These are phyloP conservation scores for Melanotus villosus DNA, from an alignment of 2,888 invertebrate genomes.

Conservation along the genomic window DNA sequence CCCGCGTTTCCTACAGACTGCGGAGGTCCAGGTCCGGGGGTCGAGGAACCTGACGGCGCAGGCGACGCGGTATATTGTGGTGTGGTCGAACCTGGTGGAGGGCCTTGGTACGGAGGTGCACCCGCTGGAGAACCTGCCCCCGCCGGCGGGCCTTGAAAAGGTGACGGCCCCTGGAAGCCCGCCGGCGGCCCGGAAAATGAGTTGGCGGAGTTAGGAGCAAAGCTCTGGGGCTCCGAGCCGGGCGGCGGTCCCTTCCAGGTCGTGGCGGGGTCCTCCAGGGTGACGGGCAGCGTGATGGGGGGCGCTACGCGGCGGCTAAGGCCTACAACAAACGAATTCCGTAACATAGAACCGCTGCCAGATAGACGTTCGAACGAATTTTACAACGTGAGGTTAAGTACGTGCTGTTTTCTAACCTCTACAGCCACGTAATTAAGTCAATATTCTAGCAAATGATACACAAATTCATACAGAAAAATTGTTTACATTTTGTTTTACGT, in stretches of 20 bases:
- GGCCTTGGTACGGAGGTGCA: constrained; percentile 79
- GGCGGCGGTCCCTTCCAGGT: constrained; percentile 86
- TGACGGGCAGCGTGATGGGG: constrained; percentile 78
- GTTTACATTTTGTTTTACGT: constrained; percentile 72
- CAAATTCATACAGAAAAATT: constrained; percentile 50
- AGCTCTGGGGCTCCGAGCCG: constrained; percentile 77
- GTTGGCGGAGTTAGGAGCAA: constrained; percentile 75
- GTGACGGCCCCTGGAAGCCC: constrained; percentile 70
- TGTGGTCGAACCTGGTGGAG: constrained; percentile 82
- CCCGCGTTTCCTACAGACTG: constrained; percentile 69
- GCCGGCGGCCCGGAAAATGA: constrained; percentile 75
- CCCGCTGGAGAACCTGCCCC: constrained; percentile 84
- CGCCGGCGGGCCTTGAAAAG: constrained; percentile 78
- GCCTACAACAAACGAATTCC: constrained; percentile 71
- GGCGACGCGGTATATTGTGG: constrained; percentile 91
- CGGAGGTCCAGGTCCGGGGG: constrained; percentile 80
- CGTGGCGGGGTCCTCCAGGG: constrained; percentile 82
- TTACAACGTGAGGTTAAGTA: constrained; percentile 60
- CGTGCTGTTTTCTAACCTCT: constrained; percentile 60
- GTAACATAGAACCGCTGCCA: constrained; percentile 52
- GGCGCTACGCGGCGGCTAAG: constrained; percentile 85
- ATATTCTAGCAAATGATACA: constrained; percentile 46
- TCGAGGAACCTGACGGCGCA: constrained; percentile 85
- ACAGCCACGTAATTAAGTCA: constrained; percentile 51
- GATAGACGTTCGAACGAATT: constrained; percentile 46